Conservation (phyloP, 1,140 invertebrate genomes). For the Trichomalopsis sarcophagae region DNA sequence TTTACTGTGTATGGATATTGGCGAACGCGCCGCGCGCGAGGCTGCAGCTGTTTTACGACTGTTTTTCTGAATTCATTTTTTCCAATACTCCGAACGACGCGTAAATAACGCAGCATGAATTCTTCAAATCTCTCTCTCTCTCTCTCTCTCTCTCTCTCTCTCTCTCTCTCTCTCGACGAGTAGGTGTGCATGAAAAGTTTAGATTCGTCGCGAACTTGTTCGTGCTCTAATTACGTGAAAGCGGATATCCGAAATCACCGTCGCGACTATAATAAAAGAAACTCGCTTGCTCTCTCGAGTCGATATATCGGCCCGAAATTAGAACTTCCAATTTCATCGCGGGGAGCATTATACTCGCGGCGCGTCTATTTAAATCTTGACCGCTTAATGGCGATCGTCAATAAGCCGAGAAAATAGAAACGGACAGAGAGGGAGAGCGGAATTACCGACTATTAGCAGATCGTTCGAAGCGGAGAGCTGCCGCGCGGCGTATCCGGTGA, state of each 20-base stretch:
- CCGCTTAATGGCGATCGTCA: conserved; percentile 36
- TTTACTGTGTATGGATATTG: not conserved
- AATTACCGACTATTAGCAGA: conserved; percentile 45
- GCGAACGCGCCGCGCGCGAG: too few species aligned
- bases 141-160: too few species aligned
- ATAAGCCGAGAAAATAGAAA: conserved; percentile 47
- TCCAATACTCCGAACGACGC: not conserved
- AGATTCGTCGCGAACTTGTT: too few species aligned
- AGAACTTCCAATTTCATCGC: conserved; percentile 29
- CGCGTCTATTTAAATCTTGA: conserved; percentile 45
- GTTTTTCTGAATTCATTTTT: not conserved
- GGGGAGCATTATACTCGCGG: conserved; percentile 46
- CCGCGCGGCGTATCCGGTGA: not conserved
- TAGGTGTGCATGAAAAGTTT: too few species aligned
- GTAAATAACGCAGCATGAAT: not conserved
- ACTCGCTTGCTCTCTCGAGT: conserved; percentile 7
- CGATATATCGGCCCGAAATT: conserved; percentile 40
- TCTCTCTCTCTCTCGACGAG: not conserved
- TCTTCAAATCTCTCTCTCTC: not conserved
- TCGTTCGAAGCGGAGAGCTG: conserved; percentile 24
- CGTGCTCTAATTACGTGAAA: too few species aligned
- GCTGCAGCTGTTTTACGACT: not conserved
- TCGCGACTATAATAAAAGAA: too few species aligned
- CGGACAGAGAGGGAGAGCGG: conserved; percentile 23
- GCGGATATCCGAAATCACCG: too few species aligned